phyloP scores from a whole-genome alignment of 2,888 invertebrate genomes.

The Drosophila cognata region DNA sequence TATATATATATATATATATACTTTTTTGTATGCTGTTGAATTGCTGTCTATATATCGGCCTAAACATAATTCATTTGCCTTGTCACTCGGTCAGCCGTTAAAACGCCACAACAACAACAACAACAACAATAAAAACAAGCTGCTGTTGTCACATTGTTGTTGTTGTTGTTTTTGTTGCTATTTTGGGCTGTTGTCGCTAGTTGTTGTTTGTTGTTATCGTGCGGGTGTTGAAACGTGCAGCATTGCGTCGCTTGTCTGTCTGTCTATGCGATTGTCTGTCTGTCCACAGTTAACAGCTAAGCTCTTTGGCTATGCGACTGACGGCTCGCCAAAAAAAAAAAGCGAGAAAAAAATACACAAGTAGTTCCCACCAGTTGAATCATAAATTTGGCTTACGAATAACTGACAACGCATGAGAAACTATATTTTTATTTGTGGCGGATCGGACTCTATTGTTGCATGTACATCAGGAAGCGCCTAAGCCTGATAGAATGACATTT shows the following conservation, averaged over 20 bases:
- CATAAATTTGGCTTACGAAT: constrained; percentile 19
- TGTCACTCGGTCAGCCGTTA: constrained; percentile 58
- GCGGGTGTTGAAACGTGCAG: constrained; percentile 69
- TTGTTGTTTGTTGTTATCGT: constrained; percentile 42
- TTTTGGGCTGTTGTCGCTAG: constrained; percentile 17
- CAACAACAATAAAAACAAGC: constrained; percentile 12
- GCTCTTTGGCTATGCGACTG: constrained; percentile 9
- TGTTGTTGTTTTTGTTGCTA: constrained; percentile 19
- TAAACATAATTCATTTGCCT: constrained; percentile 57
- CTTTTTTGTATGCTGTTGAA: neutral
- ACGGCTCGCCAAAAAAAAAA: constrained; percentile 6
- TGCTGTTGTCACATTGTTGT: constrained; percentile 34
- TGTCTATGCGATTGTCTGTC: neutral
- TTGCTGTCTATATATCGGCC: constrained; percentile 29
- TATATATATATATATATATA: constrained; percentile 2
- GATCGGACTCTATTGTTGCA: constrained; percentile 11
- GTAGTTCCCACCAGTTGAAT: constrained; percentile 24
- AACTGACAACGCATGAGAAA: constrained; percentile 28
- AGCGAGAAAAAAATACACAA: neutral
- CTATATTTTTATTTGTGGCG: constrained; percentile 4
- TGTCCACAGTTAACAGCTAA: constrained; percentile 17
- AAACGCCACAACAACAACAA: constrained; percentile 26
- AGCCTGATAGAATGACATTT: neutral
- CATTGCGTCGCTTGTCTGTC: constrained; percentile 25
- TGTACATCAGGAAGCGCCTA: neutral